These are phyloP conservation scores for Monopis laevigella DNA, from an alignment of 2,888 invertebrate species.

Conservation along the genomic window DNA sequence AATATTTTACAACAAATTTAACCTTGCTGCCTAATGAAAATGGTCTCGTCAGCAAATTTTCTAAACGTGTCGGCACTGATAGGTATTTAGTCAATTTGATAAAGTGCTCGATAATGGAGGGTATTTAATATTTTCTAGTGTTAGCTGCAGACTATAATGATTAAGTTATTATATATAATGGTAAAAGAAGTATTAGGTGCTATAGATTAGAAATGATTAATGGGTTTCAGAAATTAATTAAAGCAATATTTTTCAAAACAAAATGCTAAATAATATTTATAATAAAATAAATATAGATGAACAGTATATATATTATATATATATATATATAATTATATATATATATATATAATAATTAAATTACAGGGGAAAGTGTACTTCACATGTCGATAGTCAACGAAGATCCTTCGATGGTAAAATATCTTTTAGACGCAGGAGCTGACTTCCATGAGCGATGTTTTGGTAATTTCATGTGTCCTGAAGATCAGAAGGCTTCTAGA, in stretches of 20 bases:
- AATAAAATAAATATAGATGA: no score
- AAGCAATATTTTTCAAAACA: no score
- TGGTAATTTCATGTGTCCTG: constrained; percentile 97
- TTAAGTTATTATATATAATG: no score
- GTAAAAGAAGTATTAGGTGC: no score
- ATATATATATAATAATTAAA: not conserved
- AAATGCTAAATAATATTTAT: no score
- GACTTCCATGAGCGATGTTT: constrained; percentile 93
- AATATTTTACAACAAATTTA: no score
- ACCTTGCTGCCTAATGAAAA: no score
- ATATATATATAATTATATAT: not conserved
- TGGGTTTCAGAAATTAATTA: no score
- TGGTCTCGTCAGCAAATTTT: not conserved
- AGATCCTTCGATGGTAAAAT: constrained; percentile 97
- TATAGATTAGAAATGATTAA: no score
- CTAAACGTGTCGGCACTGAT: constrained; percentile 13
- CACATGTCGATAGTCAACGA: constrained; percentile 99
- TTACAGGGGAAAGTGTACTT: constrained; percentile 87
- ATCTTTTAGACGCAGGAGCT: constrained; percentile 88
- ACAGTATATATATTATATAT: not conserved
- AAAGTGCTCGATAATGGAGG: constrained; percentile 36
- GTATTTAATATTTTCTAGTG: no score
- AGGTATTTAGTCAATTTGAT: constrained; percentile 34
- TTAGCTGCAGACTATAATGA: no score
- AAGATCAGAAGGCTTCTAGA: constrained; percentile 94